Evolutionary conservation across 1,140 invertebrate species (phyloP).

Genomic region (Ptiloglossa arizonensis): DNA sequence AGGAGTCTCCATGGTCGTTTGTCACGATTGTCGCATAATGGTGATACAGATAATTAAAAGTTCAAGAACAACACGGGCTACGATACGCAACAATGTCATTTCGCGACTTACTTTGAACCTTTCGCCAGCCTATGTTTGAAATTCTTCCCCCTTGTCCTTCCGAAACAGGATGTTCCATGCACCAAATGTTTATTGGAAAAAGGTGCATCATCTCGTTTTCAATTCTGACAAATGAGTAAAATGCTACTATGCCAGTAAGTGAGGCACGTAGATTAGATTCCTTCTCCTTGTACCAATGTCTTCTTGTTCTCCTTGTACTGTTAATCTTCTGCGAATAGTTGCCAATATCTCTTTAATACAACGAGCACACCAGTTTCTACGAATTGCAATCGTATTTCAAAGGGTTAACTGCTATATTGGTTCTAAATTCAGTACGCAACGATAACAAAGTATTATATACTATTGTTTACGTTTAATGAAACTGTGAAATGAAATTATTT

Average conservation of each 20-base stretch:
- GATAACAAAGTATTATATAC: neutral
- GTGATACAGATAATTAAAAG: conserved; percentile 95
- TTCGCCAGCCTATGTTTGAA: conserved; percentile 87
- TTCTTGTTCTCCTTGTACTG: conserved; percentile 24
- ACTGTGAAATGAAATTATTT: neutral
- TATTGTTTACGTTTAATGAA: neutral
- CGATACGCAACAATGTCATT: conserved; percentile 89
- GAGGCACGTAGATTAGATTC: conserved; percentile 48
- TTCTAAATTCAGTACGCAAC: neutral
- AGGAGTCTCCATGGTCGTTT: conserved; percentile 93
- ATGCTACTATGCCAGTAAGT: conserved; percentile 13
- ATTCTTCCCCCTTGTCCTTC: neutral
- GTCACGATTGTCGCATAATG: conserved; percentile 96
- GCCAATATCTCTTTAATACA: conserved; percentile 6
- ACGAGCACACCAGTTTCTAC: conserved; percentile 8
- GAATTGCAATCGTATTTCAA: neutral
- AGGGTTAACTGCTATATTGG: neutral
- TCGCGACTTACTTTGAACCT: conserved; percentile 91
- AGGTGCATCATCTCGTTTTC: conserved; percentile 4
- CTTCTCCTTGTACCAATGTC: conserved; percentile 33
- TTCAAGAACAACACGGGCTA: conserved; percentile 89
- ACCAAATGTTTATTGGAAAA: conserved; percentile 19
- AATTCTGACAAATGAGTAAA: conserved; percentile 17
- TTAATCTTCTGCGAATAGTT: conserved; percentile 18
- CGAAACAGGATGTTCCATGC: neutral